Evolutionary conservation across 2,888 invertebrate species (phyloP), one percentile per base, ranked within the genome.

Genomic region (Salpingus planirostris): DNA sequence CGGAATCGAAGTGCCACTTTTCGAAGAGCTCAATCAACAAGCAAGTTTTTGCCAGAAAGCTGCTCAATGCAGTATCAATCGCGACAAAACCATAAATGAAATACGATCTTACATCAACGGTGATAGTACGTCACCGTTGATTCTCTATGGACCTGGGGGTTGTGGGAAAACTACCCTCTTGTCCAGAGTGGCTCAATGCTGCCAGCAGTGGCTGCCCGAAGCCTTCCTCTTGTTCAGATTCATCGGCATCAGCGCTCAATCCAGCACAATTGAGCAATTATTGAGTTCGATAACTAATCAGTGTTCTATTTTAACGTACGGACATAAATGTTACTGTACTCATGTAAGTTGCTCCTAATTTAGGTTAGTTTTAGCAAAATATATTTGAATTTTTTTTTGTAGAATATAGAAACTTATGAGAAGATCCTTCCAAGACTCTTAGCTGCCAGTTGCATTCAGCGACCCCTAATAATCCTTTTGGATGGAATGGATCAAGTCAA

Each of bases 151-250:
- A 0, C 74, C 79, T 13, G 73, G 78, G n/a, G 89, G 89, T 7
- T 81, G 83, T 59, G 89, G 89, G 1, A 89, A 89, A 64, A 86
- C 85, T 2, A 82, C 84, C 1, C 66, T 88, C 3, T 70, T 86
- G 21, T 83, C 89, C 1, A 73, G 82, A 41, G 76, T 82, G 6
- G 78, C 78, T 27, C 73, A 78, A 27, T 70, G 75, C 27, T 74
- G 78, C 33, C 74, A 76, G 27, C 62, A 71, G 21, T 77, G 76
- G 71, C 67, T 74, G 37, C 76, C 77, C 1, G 80, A 80, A 55
- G 67, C 76, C 3, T 62, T 63, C 42, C 44, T 61, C 18, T 56
- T 70, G 40, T 56, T 57, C 52, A 72, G 82, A 53, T 80, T 79
- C 54, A 72, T 78, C 21, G 77, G 77, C 24, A 68, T 78, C 42